Evolutionary conservation across 1,140 invertebrate genomes (phyloP).

Genomic region (Drosophila auraria): DNA sequence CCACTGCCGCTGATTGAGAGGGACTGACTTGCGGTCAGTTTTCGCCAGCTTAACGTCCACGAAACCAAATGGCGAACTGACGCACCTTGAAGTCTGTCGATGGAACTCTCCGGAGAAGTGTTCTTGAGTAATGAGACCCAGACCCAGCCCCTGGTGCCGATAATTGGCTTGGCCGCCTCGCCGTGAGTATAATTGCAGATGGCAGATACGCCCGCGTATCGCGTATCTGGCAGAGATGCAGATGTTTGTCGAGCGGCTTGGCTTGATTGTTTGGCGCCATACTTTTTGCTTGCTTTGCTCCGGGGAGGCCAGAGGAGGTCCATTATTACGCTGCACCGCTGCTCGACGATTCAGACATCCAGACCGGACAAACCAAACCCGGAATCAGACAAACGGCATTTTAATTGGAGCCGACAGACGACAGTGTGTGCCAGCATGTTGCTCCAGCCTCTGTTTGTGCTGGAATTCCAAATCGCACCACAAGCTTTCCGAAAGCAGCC

Average conservation of each 20-base stretch:
- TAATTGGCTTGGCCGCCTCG: constrained; percentile 28
- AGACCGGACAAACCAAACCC: constrained; percentile 16
- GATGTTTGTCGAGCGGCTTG: constrained; percentile 17
- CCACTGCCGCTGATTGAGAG: constrained; percentile 28
- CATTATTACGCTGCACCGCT: constrained; percentile 60
- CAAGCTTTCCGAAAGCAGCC: constrained; percentile 7
- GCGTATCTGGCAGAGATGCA: constrained; percentile 12
- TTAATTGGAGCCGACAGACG: constrained; percentile 63
- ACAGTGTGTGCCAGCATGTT: constrained; percentile 8
- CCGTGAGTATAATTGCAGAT: constrained; percentile 36
- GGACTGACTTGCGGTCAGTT: constrained; percentile 11
- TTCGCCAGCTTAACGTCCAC: not conserved
- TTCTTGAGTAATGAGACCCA: not conserved
- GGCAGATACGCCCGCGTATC: constrained; percentile 36
- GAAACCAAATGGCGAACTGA: not conserved
- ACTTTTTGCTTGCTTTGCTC: constrained; percentile 62
- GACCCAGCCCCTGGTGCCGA: not conserved
- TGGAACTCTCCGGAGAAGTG: not conserved
- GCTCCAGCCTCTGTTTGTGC: constrained; percentile 22
- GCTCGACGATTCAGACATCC: constrained; percentile 22
- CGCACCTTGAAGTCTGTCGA: constrained; percentile 14
- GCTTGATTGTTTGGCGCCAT: constrained; percentile 70
- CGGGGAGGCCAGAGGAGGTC: constrained; percentile 54
- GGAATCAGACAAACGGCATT: constrained; percentile 65
- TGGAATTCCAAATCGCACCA: constrained; percentile 9